Evolutionary conservation across 2,888 invertebrate genomes (phyloP), one percentile per base, ranked within the genome.

Genomic region (Liopterus haemorrhoidalis): DNA sequence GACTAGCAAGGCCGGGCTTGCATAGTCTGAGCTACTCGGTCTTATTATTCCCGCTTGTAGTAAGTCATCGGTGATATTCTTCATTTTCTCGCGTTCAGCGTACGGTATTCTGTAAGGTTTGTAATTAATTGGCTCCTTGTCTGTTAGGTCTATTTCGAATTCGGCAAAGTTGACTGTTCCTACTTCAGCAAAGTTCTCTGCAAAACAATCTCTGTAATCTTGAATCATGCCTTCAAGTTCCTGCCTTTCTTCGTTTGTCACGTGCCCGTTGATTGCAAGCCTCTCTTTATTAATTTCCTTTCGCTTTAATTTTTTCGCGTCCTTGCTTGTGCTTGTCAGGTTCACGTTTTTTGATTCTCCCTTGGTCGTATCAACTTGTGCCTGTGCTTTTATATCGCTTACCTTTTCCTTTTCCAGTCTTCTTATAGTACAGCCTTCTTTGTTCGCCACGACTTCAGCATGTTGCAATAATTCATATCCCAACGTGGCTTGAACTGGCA

Each of bases 21-120:
- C 50, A 33, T 49, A 57, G 4, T 57, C 56, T 4, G 62, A 64
- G 6, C 51, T 48, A 5, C 58, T 56, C 36, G 59, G 57, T 4
- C 48, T 48, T 12, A 60, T 46, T 11, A 53, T 51, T 8, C 41
- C 49, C 9, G 31, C 8, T 2, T 47, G 38, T 25, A 49, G 15
- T 15, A 51, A 28, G 6, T 53, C 49, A 5, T 49, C 25, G 0
- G 49, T 37, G 8, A 50, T 53, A 15, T 30, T 36, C 16, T 44
- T 42, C 1, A 55, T 40, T 11, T 33, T 41, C 21, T 41, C 25
- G 9, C 48, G 41, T 6, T 52, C 54, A 2, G 35, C 28, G 6
- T 49, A 28, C 4, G 57, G 52, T 37, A 57, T 41, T 12, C 58
- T 47, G 33, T 59, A 57, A 2, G 56, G 55, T 32, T 50, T 35